Evolutionary conservation across 1,140 invertebrate genomes (phyloP), one percentile per base, ranked within the genome.

Genomic region (Tetramorium parvispinum): DNA sequence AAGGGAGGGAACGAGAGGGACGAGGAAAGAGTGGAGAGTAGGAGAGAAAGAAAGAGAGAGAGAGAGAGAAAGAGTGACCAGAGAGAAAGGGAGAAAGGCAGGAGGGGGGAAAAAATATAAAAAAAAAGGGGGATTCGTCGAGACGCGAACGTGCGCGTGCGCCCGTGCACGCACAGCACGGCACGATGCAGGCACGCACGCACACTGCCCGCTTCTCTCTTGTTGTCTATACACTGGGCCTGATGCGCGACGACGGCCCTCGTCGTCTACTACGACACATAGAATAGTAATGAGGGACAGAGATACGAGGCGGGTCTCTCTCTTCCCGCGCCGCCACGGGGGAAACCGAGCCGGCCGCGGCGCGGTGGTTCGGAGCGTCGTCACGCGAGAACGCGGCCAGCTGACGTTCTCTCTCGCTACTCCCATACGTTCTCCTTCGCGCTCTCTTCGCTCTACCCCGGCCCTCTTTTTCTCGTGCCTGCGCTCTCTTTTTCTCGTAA

Each of bases 271-370:
- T 79, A 91, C 83, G 81, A 89, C 66, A 75, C 88, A 92, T 93
- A 88, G 90, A 93, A 92, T 92, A 93, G 89, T 93, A 93, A 94
- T 94, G 92, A 94, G 90, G 91, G 89, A 92, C 89, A 93, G 91
- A 93, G 91, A 93, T 92, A 92, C 88, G 78, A 93, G 92, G 92
- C 89, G 92, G 91, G 88, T 87, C 91, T 32, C 32, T 32, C 32
- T 32, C 32, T 91, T 88, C 81, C 68, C 55, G 32, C 65, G 75
- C 66, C 59, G 81, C 76, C 85, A 70, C 77, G 76, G 81, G 88
- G 88, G 88, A 92, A 77, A 88, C 70, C 79, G 75, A 87, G 37
- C 63, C 71, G 77, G 79, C 55, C 65, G 53, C 82, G 32, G 70
- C 21, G 73, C 70, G 78, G 75, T 82, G 86, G 87, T 78, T 85